Percentiles rank a stretch among this genome's conserved stretches.
Conservation (phyloP, 1,140 invertebrate species). For the Aplysia californica region DNA sequence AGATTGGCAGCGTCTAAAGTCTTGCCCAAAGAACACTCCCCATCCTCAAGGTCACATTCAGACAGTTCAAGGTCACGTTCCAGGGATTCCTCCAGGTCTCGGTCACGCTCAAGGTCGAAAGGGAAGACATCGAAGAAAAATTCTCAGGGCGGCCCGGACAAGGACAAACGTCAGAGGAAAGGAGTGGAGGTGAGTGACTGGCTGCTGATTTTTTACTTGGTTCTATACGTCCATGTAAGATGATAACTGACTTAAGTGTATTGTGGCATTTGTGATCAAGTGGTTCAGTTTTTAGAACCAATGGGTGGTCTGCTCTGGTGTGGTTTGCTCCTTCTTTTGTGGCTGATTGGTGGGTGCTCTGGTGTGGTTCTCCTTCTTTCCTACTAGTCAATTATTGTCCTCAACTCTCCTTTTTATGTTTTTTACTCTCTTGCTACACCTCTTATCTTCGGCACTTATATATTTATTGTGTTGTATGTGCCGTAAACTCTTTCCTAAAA, state of each 20-base stretch:
- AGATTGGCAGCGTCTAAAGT: not conserved
- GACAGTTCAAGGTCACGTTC: slow-evolving; percentile 31
- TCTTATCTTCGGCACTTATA: too few relatives aligned
- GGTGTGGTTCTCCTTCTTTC: too few relatives aligned
- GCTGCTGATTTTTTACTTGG: not conserved
- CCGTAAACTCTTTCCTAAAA: too few relatives aligned
- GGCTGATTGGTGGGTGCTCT: too few relatives aligned
- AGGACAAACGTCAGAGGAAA: slow-evolving; percentile 37
- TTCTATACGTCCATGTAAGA: not conserved
- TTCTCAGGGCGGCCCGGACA: slow-evolving; percentile 15
- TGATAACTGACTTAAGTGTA: not conserved
- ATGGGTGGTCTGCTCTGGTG: too few relatives aligned
- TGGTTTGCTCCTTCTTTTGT: too few relatives aligned
- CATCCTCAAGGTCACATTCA: slow-evolving; percentile 36
- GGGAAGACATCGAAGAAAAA: slow-evolving; percentile 10
- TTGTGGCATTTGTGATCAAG: not conserved
- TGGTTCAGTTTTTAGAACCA: not conserved
- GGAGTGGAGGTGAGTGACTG: slow-evolving; percentile 38
- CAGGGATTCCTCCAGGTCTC: slow-evolving; percentile 29
- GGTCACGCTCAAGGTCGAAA: slow-evolving; percentile 27
- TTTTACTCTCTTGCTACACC: too few relatives aligned
- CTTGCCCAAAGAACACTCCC: slow-evolving; percentile 20
- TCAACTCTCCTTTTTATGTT: too few relatives aligned
- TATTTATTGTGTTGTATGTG: too few relatives aligned
- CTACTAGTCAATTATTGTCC: too few relatives aligned